A percentile compares a stretch with the other conserved stretches of the same genome.
Conservation (phyloP, 2,888 invertebrate genomes). For the Parnassius glacialis region DNA sequence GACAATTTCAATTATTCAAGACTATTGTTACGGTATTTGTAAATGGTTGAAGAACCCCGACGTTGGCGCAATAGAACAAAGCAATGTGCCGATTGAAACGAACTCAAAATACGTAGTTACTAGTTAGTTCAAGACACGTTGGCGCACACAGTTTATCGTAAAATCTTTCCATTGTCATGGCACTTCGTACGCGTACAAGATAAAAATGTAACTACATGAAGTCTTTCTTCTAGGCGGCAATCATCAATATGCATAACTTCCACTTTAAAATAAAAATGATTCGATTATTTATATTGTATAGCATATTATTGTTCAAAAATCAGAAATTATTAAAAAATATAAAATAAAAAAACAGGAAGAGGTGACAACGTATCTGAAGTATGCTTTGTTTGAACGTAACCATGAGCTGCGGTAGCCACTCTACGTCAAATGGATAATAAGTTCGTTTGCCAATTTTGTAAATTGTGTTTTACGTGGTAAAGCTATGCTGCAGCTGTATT, state of each 20-base stretch:
- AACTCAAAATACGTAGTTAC: constrained; percentile 19
- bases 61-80: constrained; percentile 20
- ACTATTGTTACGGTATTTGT: constrained; percentile 13
- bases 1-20: constrained; percentile 10
- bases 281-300: constrained; percentile 19
- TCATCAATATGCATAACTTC: constrained; percentile 27
- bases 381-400: too few relatives aligned
- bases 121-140: constrained; percentile 32
- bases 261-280: constrained; percentile 15
- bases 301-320: constrained; percentile 23
- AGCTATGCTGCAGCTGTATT: too few relatives aligned
- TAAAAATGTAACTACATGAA: constrained; percentile 49
- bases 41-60: constrained; percentile 16
- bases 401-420: too few relatives aligned
- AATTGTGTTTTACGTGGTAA: too few relatives aligned
- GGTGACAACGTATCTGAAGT: too few relatives aligned
- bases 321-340: too few relatives aligned
- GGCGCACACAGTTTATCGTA: constrained; percentile 40
- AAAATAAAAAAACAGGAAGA: too few relatives aligned
- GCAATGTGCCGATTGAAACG: constrained; percentile 18
- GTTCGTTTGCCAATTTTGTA: too few relatives aligned
- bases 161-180: constrained; percentile 51
- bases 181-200: constrained; percentile 37
- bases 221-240: constrained; percentile 29
- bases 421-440: too few relatives aligned